Evolutionary conservation across 2,113 vertebrate genomes (phyloP).

Genomic region (Pomatorhinus ruficollis): DNA sequence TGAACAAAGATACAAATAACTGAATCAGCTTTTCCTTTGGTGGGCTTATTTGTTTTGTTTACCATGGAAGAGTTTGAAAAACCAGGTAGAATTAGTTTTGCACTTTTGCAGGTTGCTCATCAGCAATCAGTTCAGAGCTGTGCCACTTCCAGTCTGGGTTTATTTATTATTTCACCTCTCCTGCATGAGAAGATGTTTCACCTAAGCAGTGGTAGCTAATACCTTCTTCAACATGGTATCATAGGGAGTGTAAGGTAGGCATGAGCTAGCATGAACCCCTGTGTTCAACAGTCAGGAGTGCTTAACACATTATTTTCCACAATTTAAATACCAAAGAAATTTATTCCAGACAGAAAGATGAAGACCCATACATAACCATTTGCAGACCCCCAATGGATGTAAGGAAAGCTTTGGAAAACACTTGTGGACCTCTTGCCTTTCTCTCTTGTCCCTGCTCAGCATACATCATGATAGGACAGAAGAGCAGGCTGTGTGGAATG

Average conservation of each 20-base stretch:
- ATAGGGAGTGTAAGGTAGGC: not conserved
- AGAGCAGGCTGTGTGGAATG: not conserved
- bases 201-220: not conserved
- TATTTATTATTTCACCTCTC: not conserved
- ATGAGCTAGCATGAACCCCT: not conserved
- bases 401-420: not conserved
- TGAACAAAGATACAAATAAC: not conserved
- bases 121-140: not conserved
- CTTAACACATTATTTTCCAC: not conserved
- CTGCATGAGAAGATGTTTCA: not conserved
- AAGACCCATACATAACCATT: not conserved
- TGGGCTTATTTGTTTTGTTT: not conserved
- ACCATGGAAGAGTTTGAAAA: not conserved
- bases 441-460: rapidly evolving
- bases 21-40: not conserved
- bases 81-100: not conserved
- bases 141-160: not conserved
- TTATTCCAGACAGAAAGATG: not conserved
- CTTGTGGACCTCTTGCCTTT: not conserved
- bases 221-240: not conserved
- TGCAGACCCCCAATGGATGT: not conserved
- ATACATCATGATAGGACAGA: not conserved
- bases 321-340: not conserved
- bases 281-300: not conserved
- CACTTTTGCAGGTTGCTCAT: not conserved